These are phyloP conservation scores for Artibeus lituratus DNA, from an alignment of 2,797 vertebrate species.

Conservation along the genomic window DNA sequence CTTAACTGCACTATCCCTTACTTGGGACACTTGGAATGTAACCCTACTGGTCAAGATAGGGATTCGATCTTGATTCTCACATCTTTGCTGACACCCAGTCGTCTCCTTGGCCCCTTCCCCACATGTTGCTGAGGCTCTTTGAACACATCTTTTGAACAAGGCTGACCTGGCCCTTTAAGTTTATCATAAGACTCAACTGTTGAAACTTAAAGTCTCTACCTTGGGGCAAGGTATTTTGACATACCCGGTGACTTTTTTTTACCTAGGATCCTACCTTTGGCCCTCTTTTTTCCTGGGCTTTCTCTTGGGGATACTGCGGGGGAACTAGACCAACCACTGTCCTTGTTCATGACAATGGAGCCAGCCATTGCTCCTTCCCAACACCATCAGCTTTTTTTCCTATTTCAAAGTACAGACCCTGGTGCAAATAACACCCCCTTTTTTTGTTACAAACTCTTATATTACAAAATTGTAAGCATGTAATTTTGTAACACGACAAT, in stretches of 20 bases:
- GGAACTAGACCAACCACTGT: background rate
- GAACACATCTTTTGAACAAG: background rate
- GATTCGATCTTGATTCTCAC: background rate
- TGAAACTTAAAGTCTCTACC: background rate
- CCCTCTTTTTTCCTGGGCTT: background rate
- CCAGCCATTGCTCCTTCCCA: background rate
- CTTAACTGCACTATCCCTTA: background rate
- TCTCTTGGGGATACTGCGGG: background rate
- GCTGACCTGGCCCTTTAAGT: background rate
- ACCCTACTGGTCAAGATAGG: background rate
- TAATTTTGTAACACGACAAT: too few relatives aligned
- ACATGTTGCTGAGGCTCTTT: background rate
- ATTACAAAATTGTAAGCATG: too few relatives aligned
- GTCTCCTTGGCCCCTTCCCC: background rate
- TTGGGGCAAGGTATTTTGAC: background rate
- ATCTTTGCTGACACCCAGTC: background rate
- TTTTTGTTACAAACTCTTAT: too few relatives aligned
- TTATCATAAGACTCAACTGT: background rate
- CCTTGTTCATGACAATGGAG: background rate
- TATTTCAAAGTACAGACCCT: background rate
- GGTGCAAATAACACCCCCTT: too few relatives aligned
- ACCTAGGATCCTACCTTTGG: background rate
- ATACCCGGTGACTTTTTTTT: background rate
- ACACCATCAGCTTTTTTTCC: background rate
- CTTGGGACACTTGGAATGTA: background rate